A percentile compares a stretch with the other conserved stretches of the same genome.
Conservation (phyloP, 2,797 vertebrate genomes). For the Scolopax bukidnonensis region DNA sequence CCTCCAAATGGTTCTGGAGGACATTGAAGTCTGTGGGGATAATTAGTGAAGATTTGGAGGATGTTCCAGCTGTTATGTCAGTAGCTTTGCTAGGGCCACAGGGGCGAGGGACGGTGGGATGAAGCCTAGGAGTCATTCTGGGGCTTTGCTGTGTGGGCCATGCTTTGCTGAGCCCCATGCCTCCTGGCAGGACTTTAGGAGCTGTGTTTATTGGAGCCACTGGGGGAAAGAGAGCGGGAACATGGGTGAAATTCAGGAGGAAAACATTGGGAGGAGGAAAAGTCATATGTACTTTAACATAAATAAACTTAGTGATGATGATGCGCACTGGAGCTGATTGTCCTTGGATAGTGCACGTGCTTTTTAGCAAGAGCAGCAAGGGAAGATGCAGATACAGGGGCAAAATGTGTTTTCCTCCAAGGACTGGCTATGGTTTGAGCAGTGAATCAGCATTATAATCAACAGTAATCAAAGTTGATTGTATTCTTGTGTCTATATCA, state of each 20-base stretch:
- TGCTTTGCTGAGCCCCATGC: not conserved
- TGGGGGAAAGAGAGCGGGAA: not conserved
- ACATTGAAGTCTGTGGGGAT: conserved; percentile 86
- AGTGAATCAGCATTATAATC: not conserved
- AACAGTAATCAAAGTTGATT: not conserved
- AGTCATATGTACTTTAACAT: not conserved
- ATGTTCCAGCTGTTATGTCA: conserved; percentile 86
- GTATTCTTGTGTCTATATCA: not conserved
- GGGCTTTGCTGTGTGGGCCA: not conserved
- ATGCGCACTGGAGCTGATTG: not conserved
- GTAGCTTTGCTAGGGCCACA: conserved; percentile 50
- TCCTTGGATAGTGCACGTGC: not conserved
- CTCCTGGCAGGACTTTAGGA: not conserved
- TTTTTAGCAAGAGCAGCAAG: not conserved
- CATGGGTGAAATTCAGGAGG: not conserved
- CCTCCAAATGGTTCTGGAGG: conserved; percentile 85
- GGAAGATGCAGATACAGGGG: not conserved
- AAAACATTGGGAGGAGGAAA: not conserved
- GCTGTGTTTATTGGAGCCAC: not conserved
- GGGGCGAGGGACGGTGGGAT: not conserved
- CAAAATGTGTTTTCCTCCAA: not conserved
- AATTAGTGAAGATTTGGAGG: conserved; percentile 87
- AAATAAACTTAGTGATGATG: not conserved
- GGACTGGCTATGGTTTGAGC: not conserved
- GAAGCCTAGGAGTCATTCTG: not conserved